These are phyloP conservation scores for Stenodema calcarata DNA, from an alignment of 2,888 invertebrate species.

Conservation along the genomic window DNA sequence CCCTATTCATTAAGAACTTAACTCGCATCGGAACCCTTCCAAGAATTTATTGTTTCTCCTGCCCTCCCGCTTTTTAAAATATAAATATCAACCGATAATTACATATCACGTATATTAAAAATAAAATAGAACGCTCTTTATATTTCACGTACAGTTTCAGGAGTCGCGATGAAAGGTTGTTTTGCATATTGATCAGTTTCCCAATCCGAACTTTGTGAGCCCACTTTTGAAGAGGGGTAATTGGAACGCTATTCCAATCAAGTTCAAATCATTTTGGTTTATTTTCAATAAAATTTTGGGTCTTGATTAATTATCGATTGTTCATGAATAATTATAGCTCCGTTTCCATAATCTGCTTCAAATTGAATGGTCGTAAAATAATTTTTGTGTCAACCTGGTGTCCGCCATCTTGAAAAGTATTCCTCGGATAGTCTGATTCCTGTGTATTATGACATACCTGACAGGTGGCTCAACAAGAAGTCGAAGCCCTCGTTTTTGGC, in stretches of 20 bases:
- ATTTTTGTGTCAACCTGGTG: not conserved
- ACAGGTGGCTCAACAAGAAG: no score
- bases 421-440: no score
- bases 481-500: no score
- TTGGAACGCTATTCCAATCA: slow-evolving; percentile 6
- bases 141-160: not conserved
- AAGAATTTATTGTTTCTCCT: not conserved
- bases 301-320: not conserved
- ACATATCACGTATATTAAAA: slow-evolving; percentile 2
- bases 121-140: not conserved
- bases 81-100: slow-evolving; percentile 3
- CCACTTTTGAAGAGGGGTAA: not conserved
- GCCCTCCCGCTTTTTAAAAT: not conserved
- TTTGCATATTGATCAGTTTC: slow-evolving; percentile 30
- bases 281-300: slow-evolving; percentile 21
- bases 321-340: slow-evolving; percentile 3
- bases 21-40: not conserved
- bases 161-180: slow-evolving; percentile 19
- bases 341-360: not conserved
- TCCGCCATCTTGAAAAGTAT: not conserved
- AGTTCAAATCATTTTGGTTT: slow-evolving; percentile 12
- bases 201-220: not conserved
- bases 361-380: not conserved
- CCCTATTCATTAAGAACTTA: slow-evolving; percentile 13
- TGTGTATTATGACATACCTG: no score